A percentile compares a stretch with the other conserved stretches of the same genome.
Conservation (phyloP, 2,888 invertebrate genomes). For the Andrena fulva region DNA sequence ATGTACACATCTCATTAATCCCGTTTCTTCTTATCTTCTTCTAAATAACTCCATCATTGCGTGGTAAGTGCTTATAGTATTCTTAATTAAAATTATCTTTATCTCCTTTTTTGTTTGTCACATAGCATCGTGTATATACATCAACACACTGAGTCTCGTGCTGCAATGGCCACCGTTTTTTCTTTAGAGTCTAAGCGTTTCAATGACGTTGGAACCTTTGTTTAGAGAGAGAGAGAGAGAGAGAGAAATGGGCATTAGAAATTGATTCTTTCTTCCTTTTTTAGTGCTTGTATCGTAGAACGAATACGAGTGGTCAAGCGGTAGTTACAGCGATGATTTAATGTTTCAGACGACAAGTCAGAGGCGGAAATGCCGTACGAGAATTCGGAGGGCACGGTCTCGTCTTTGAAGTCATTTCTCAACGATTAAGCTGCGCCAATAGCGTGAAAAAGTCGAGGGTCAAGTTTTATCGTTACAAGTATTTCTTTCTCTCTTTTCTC, state of each 20-base stretch:
- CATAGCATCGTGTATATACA: not conserved
- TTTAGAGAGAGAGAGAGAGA: no score
- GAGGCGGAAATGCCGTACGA: conserved; percentile 20
- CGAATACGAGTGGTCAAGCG: not conserved
- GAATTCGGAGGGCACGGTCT: not conserved
- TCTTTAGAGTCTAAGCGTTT: no score
- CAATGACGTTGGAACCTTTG: no score
- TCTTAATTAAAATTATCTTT: not conserved
- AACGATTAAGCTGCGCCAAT: not conserved
- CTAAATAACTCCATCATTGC: no score
- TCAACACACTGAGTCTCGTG: not conserved
- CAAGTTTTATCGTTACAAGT: not conserved
- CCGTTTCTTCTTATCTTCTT: no score
- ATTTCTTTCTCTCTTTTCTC: not conserved
- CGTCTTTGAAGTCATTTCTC: not conserved
- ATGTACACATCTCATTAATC: conserved; percentile 3
- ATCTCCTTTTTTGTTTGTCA: no score
- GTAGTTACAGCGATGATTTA: not conserved
- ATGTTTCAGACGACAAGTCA: conserved; percentile 37
- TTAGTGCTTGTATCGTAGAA: no score
- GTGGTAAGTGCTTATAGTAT: no score
- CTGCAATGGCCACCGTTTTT: not conserved
- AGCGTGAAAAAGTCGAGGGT: not conserved
- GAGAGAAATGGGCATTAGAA: no score
- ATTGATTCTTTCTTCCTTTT: no score